A percentile compares a stretch with the other conserved stretches of the same genome.
These are phyloP conservation scores for Tachycineta bicolor DNA, from an alignment of 2,113 vertebrate genomes.

Conservation along the genomic window DNA sequence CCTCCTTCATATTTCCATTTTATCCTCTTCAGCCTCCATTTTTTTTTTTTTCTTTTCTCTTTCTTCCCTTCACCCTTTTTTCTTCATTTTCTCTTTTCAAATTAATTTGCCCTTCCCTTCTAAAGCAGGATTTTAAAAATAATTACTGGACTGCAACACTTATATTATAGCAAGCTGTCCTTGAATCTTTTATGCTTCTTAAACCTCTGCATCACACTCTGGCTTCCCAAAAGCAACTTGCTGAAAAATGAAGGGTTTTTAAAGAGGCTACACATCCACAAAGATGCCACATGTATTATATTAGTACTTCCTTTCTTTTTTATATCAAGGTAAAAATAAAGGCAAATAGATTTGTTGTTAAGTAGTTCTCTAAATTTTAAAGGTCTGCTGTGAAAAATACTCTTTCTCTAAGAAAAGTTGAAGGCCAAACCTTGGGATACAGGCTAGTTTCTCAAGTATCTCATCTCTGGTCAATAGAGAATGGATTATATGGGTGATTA, in stretches of 20 bases:
- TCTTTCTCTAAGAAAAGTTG: neutral
- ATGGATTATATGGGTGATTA: neutral
- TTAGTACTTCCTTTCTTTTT: neutral
- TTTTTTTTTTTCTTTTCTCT: neutral
- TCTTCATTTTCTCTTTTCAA: rapidly evolving
- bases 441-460: neutral
- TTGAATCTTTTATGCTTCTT: neutral
- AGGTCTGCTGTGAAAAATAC: neutral
- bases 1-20: neutral
- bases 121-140: neutral
- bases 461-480: neutral
- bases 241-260: neutral
- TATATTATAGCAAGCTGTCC: neutral
- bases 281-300: neutral
- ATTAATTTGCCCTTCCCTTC: neutral
- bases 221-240: neutral
- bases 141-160: neutral
- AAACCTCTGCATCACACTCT: neutral
- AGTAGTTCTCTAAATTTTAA: neutral
- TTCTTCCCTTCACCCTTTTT: rapidly evolving
- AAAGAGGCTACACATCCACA: neutral
- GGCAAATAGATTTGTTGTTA: neutral
- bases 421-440: neutral
- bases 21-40: neutral
- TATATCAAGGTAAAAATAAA: neutral